Evolutionary conservation across 2,797 vertebrate species (phyloP).

Genomic region (Bovichtus diacanthus): DNA sequence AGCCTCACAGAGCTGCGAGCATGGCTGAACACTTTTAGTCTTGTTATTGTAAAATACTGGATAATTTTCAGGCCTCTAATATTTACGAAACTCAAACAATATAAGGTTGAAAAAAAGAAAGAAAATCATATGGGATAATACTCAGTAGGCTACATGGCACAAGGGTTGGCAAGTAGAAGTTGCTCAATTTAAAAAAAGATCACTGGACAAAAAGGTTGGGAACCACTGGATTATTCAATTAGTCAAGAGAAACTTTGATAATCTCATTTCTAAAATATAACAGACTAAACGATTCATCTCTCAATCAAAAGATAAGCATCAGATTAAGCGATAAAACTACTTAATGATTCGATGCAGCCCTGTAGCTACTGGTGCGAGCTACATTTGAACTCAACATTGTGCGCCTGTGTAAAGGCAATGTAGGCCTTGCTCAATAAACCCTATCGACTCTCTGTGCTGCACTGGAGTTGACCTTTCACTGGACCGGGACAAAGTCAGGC

Average conservation of each 20-base stretch:
- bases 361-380: background rate
- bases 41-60: background rate
- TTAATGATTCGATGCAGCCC: background rate
- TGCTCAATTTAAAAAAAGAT: background rate
- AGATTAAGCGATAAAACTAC: background rate
- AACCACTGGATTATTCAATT: background rate
- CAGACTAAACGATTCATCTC: background rate
- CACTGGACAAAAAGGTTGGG: constrained; percentile 2
- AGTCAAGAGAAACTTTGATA: background rate
- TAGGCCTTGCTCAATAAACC: constrained; percentile 34
- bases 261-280: background rate
- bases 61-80: background rate
- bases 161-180: background rate
- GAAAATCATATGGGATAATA: background rate
- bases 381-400: constrained; percentile 4
- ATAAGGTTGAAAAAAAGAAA: background rate
- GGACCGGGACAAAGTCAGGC: constrained; percentile 46
- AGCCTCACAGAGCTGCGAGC: no score
- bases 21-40: background rate
- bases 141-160: background rate
- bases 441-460: constrained; percentile 29
- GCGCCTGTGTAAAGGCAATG: constrained; percentile 14
- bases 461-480: constrained; percentile 51
- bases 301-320: background rate
- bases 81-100: background rate